A percentile compares a stretch with the other conserved stretches of the same genome.
Evolutionary conservation across 2,113 vertebrate genomes (phyloP).

Genomic region (Bubo scandiacus): DNA sequence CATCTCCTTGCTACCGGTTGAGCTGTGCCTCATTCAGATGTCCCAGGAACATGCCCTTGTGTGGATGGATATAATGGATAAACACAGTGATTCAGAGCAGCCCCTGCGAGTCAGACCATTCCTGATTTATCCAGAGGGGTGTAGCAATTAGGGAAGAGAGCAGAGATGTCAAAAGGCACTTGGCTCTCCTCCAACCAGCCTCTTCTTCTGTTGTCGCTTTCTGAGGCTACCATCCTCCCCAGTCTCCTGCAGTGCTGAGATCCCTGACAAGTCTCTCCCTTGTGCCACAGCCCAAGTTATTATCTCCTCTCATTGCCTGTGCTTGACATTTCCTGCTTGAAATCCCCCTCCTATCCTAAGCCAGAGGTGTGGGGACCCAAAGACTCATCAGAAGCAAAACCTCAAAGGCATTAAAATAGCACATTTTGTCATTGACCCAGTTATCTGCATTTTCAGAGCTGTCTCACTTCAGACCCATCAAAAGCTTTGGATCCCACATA

Average conservation of each 20-base stretch:
- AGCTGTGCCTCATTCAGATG: not conserved
- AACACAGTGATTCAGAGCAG: not conserved
- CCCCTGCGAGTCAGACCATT: not conserved
- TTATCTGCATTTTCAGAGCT: conserved; percentile 23
- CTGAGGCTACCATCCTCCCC: not conserved
- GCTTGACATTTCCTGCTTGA: not conserved
- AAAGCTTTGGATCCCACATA: conserved; percentile 20
- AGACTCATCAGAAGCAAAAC: not conserved
- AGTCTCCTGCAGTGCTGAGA: not conserved
- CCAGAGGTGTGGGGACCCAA: not conserved
- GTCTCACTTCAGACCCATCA: not conserved
- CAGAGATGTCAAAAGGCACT: not conserved
- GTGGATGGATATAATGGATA: not conserved
- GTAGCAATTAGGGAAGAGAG: not conserved
- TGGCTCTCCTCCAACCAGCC: not conserved
- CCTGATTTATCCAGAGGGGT: not conserved
- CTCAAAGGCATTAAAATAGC: not conserved
- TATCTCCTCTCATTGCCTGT: not conserved
- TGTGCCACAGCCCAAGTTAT: not conserved
- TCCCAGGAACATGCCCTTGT: not conserved
- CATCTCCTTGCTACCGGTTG: not conserved
- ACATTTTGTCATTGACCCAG: conserved; percentile 5
- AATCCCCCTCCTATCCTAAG: not conserved
- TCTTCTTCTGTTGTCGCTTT: not conserved
- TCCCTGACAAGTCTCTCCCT: not conserved